Evolutionary conservation across 2,113 vertebrate genomes (phyloP), one percentile per base, ranked within the genome.

Genomic region (Coracopsis vasa): DNA sequence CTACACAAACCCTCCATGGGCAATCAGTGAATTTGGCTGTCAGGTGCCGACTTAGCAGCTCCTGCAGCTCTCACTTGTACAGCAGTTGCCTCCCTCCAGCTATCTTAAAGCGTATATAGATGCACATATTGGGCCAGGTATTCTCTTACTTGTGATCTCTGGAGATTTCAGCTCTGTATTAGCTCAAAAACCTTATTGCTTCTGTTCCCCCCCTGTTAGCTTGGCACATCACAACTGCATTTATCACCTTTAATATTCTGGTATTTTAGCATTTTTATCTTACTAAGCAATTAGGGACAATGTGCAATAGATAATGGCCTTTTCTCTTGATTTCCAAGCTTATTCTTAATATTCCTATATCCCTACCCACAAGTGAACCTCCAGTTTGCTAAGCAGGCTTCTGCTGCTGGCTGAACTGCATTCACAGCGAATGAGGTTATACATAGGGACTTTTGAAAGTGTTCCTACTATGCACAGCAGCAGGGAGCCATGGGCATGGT

Each of bases 201-300:
- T 80, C 74, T 91, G 47, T 61, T 94, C 47, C 69, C 39, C 14
- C 88, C 77, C 72, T 94, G 41, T 80, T 79, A 86, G 31, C 47
- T 56, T 81, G 69, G 56, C 77, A 92, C 31, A 53, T 16, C 51
- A 78, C 51, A 79, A 65, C 23, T 33, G 20, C 28, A 25, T 33
- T 91, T 93, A 39, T 74, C 48, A 11, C 6, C 69, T 79, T 41
- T 45, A 53, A 42, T 72, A 65, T 91, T 86, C 65, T 66, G 10
- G 4, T 70, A 62, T 84, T 87, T 83, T 47, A 64, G 64, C 3
- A 11, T 64, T 90, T 91, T 72, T 61, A 56, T 65, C 23, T 69
- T 69, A n/a, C 20, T 65, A 75, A 61, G 45, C 10, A 67, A 70
- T 65, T 70, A 80, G 42, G 31, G 20, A 42, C 18, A 67, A 48